Evolutionary conservation across 2,113 vertebrate species (phyloP).

Genomic region (Anseranas semipalmata): DNA sequence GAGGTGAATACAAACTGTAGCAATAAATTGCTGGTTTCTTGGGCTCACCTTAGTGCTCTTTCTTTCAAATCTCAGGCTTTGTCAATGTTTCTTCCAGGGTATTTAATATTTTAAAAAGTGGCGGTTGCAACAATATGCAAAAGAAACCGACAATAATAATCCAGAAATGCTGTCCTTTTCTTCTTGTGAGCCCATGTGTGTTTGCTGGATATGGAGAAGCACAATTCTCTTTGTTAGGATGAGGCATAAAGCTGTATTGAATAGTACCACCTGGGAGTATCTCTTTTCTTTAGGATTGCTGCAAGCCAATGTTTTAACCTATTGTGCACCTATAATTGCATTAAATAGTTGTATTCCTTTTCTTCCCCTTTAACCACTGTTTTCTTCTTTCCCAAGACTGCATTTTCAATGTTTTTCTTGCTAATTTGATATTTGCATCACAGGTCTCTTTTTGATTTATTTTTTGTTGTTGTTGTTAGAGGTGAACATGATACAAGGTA

Average conservation of each 20-base stretch:
- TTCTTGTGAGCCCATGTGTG: not conserved
- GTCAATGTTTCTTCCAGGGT: conserved; percentile 44
- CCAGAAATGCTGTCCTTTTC: conserved; percentile 24
- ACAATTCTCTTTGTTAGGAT: not conserved
- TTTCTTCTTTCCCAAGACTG: not conserved
- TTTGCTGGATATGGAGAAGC: not conserved
- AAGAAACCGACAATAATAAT: not conserved
- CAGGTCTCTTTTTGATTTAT: not conserved
- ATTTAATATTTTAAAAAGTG: conserved; percentile 65
- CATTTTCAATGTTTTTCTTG: not conserved
- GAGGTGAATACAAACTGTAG: not conserved
- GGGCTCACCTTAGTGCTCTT: not conserved
- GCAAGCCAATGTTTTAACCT: not conserved
- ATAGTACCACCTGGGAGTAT: not conserved
- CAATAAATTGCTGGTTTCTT: not conserved
- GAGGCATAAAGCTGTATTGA: not conserved
- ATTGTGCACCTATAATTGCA: not conserved
- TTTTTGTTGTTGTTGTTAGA: not conserved
- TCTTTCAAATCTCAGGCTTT: conserved; percentile 43
- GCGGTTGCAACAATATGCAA: not conserved
- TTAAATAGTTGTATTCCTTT: not conserved
- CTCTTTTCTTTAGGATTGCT: not conserved
- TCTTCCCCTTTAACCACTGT: not conserved
- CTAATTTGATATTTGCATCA: not conserved
- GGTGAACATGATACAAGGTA: not conserved